Conservation (phyloP, 1,140 invertebrate genomes). For the Drosophila tsacasi region DNA sequence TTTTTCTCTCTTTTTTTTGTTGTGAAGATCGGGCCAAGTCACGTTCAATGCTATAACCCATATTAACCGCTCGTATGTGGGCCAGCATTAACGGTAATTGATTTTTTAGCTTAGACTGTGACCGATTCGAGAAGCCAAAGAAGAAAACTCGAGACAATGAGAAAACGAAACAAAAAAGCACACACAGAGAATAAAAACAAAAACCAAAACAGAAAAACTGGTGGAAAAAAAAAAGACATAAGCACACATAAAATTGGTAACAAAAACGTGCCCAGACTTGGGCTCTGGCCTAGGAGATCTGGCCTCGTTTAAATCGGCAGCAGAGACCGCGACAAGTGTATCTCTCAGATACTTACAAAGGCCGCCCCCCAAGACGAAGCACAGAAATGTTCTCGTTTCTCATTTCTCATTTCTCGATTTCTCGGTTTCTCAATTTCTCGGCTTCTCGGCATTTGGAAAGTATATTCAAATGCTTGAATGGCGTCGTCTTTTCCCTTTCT, state of each 20-base stretch:
- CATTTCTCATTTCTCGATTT: constrained; percentile 14
- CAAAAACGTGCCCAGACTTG: constrained; percentile 72
- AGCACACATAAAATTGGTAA: constrained; percentile 63
- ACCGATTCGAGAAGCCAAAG: constrained; percentile 32
- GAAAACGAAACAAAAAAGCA: background rate
- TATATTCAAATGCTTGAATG: constrained; percentile 39
- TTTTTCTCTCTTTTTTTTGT: background rate
- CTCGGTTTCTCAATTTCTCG: background rate
- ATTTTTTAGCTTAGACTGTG: constrained; percentile 64
- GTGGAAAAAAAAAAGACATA: constrained; percentile 8
- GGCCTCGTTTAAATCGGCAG: constrained; percentile 52
- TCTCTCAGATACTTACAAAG: constrained; percentile 27
- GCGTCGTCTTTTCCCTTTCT: constrained; percentile 38
- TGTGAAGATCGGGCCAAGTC: constrained; percentile 54
- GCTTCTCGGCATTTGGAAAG: constrained; percentile 32
- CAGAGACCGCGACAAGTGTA: constrained; percentile 17
- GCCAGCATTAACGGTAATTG: constrained; percentile 73
- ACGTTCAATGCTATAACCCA: constrained; percentile 70
- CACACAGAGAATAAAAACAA: background rate
- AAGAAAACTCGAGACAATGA: constrained; percentile 29
- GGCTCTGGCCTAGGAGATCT: constrained; percentile 38
- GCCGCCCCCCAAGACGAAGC: constrained; percentile 9
- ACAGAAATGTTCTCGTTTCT: constrained; percentile 56
- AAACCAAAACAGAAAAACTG: constrained; percentile 1
- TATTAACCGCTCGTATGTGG: constrained; percentile 18